A percentile compares a stretch with the other conserved stretches of the same genome.
Conservation (phyloP, 2,797 vertebrate genomes). For the Pangasius krempfi region DNA sequence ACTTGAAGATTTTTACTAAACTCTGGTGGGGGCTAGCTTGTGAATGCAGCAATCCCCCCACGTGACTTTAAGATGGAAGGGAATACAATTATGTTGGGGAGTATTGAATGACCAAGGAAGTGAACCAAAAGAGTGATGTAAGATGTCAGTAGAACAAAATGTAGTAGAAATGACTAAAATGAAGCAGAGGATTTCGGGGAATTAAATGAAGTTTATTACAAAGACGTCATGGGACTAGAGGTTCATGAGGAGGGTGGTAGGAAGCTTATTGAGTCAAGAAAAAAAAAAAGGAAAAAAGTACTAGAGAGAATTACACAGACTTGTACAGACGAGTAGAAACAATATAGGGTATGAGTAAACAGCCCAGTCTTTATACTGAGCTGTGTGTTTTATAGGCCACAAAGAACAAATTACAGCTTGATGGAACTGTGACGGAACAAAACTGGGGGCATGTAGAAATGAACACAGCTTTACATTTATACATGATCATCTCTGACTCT, state of each 20-base stretch:
- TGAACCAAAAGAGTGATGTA: background rate
- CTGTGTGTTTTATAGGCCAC: background rate
- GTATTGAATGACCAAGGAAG: background rate
- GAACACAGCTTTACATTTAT: background rate
- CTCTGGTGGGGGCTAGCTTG: background rate
- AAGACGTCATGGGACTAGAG: background rate
- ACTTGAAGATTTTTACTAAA: background rate
- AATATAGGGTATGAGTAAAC: background rate
- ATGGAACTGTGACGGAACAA: background rate
- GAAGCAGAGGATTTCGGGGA: background rate
- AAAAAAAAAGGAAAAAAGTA: background rate
- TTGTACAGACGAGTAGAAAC: background rate
- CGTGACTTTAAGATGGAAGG: slow-evolving; percentile 3
- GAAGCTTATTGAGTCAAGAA: background rate
- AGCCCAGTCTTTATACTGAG: background rate
- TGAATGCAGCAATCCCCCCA: background rate
- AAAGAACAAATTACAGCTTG: background rate
- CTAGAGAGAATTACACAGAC: background rate
- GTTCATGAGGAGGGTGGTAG: background rate
- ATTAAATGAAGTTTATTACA: slow-evolving; percentile 7
- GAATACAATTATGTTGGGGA: background rate
- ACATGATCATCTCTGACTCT: background rate
- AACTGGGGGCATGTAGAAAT: background rate
- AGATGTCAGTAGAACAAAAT: background rate
- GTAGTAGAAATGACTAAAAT: background rate